These are phyloP conservation scores for Spodoptera litura DNA, from an alignment of 1,140 invertebrate genomes.

Conservation along the genomic window DNA sequence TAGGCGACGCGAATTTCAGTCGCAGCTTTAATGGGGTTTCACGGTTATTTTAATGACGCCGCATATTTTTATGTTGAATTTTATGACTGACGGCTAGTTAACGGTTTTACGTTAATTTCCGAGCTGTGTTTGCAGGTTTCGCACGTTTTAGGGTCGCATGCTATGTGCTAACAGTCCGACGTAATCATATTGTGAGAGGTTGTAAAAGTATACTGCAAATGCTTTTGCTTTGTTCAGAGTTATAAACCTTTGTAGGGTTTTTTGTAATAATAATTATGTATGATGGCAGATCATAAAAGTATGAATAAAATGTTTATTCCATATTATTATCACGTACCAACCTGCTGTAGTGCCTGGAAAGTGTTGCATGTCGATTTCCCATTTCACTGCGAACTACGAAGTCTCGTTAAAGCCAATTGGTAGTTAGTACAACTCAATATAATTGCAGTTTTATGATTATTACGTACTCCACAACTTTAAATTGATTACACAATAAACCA, in stretches of 20 bases:
- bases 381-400: too few relatives aligned
- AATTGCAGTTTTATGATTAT: too few relatives aligned
- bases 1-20: slow-evolving; percentile 37
- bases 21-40: slow-evolving; percentile 38
- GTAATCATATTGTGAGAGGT: neutral
- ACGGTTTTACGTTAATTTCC: slow-evolving; percentile 23
- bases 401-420: too few relatives aligned
- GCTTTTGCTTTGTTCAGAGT: neutral
- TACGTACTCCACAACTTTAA: too few relatives aligned
- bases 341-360: too few relatives aligned
- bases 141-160: slow-evolving; percentile 1
- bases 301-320: too few relatives aligned
- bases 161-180: neutral
- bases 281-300: too few relatives aligned
- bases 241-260: neutral
- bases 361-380: too few relatives aligned
- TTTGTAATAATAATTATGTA: too few relatives aligned
- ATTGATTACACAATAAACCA: too few relatives aligned
- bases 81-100: slow-evolving; percentile 34
- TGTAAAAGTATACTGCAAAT: slow-evolving; percentile 6
- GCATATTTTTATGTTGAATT: slow-evolving; percentile 33
- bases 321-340: too few relatives aligned
- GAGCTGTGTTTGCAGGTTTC: neutral
- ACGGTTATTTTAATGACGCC: slow-evolving; percentile 46
- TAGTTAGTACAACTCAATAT: too few relatives aligned